phyloP scores from a whole-genome alignment of 2,113 vertebrate species.

The Zootoca vivipara region DNA sequence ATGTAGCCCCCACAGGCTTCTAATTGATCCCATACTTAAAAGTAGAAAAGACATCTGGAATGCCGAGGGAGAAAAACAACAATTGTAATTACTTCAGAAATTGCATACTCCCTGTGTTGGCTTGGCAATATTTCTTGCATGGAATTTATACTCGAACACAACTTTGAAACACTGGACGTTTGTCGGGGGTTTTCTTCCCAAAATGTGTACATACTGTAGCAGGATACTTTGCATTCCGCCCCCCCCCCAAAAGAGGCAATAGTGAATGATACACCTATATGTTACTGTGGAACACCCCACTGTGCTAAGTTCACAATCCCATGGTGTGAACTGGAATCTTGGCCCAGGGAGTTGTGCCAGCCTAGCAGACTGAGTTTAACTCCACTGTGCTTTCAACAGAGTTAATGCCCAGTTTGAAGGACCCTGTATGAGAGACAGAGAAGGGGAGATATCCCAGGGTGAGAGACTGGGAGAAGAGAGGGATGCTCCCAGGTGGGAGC shows the following conservation, averaged over 20 bases:
- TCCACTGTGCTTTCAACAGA: background rate
- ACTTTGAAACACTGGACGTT: background rate
- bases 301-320: background rate
- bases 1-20: slow-evolving; percentile 2
- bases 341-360: background rate
- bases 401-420: background rate
- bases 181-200: background rate
- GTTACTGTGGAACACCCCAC: background rate
- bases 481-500: too few relatives aligned
- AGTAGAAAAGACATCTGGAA: background rate
- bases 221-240: background rate
- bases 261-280: background rate
- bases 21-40: slow-evolving; percentile 24
- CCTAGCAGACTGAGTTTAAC: background rate
- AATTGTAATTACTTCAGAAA: slow-evolving; percentile 26
- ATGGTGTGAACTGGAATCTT: background rate
- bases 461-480: too few relatives aligned
- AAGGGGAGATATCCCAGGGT: too few relatives aligned
- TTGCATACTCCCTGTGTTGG: background rate
- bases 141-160: background rate
- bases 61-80: background rate
- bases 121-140: slow-evolving; percentile 19
- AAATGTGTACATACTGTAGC: background rate
- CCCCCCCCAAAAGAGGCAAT: background rate
- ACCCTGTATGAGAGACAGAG: too few relatives aligned